Evolutionary conservation across 2,888 invertebrate genomes (phyloP), one percentile per base, ranked within the genome.

Genomic region (Palloptera scutellata): DNA sequence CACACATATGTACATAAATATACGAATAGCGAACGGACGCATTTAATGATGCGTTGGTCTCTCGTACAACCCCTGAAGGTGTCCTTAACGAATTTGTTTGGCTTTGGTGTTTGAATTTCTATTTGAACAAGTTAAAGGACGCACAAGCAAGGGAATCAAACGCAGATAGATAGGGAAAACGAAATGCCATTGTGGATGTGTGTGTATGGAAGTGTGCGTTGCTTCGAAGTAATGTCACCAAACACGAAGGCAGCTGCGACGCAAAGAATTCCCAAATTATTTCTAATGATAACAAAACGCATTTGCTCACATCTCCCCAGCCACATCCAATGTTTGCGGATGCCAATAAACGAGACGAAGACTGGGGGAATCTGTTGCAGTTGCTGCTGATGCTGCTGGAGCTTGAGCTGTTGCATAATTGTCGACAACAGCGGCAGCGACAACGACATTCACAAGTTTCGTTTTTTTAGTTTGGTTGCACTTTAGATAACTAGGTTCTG

Each of bases 401-500:
- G 13, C 15, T 48, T 4, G 4, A 4, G 51, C 51, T 48, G 51
- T 15, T 48, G 15, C 13, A 48, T 48, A n/a, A 48, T 15, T 48
- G 13, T 48, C 51, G 51, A n/a, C 51, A 6, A 4, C 30, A 30
- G 6, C 30, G 30, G 6, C 30, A 30, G 6, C 30, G 6, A 30
- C 30, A 30, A 4, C 30, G 30, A 30, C 30, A 30, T 30, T 30
- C 30, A n/a, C 15, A 48, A 48, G 8, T 48, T 48, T n/a, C 6
- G 13, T 48, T 48, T 13, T 30, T 42, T 13, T 9, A 45, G 65
- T 12, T 59, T 60, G n/a, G n/a, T n/a, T 40, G 64, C 66, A 64
- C 64, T 67, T 67, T 57, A 67, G 64, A 64, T 66, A 64, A 67
- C 67, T 52, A 42, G 66, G 54, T 64, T 43, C 40, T 67, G 62